phyloP scores from a whole-genome alignment of 30 jellyfish, hydroid and myxozoan genomes.

The Aurelia sp. region DNA sequence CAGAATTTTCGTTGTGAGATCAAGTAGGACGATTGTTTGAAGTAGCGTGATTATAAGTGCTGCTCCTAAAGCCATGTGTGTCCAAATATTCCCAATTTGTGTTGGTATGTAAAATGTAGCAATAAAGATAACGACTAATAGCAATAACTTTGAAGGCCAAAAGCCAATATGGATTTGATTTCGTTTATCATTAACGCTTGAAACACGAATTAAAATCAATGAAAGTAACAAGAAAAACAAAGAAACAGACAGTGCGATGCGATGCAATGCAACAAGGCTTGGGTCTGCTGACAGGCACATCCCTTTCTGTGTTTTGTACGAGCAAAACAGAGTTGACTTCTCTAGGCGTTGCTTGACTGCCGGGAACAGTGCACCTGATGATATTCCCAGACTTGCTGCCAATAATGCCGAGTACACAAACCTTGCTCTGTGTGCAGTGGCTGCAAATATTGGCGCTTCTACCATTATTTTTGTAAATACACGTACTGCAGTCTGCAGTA shows the following conservation, averaged over 20 bases:
- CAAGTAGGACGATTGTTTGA: conserved; percentile 73
- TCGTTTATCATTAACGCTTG: conserved; percentile 29
- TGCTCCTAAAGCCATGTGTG: conserved; percentile 72
- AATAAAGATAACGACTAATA: conserved; percentile 35
- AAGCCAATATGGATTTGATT: conserved; percentile 75
- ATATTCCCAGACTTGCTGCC: not conserved
- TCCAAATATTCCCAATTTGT: conserved; percentile 69
- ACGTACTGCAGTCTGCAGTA: not conserved
- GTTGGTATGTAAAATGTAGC: conserved; percentile 46
- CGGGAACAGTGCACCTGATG: conserved; percentile 33
- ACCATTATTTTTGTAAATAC: conserved; percentile 14
- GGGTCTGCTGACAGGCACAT: conserved; percentile 78
- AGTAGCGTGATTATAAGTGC: conserved; percentile 54
- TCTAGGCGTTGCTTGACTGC: conserved; percentile 36
- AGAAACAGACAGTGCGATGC: conserved; percentile 56
- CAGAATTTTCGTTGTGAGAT: conserved; percentile 47
- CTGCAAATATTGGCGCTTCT: conserved; percentile 29
- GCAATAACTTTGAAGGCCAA: conserved; percentile 79
- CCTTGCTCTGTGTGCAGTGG: conserved; percentile 1
- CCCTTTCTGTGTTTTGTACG: conserved; percentile 35
- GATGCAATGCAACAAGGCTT: conserved; percentile 69
- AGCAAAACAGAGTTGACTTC: conserved; percentile 62
- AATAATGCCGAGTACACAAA: conserved; percentile 51
- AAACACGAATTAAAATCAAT: conserved; percentile 23
- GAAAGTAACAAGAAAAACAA: conserved; percentile 44